phyloP scores from a whole-genome alignment of 2,888 invertebrate genomes.

The Sepiola atlantica region DNA sequence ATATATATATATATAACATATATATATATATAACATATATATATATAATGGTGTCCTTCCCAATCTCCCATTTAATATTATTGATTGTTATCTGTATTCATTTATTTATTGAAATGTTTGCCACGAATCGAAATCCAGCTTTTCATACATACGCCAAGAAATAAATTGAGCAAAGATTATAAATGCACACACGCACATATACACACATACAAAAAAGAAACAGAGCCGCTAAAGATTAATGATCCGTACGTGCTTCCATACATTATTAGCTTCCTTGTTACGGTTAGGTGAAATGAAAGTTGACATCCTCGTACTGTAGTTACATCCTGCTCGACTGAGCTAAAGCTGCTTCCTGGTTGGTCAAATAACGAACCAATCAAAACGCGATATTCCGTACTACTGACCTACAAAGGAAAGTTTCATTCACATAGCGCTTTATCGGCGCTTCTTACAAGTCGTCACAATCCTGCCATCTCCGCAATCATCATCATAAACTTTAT shows the following conservation, averaged over 20 bases:
- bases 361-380: slow-evolving; percentile 8
- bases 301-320: slow-evolving; percentile 21
- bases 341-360: background rate
- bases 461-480: background rate
- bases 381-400: background rate
- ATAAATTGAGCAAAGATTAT: background rate
- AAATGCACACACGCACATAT: background rate
- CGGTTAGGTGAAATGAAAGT: background rate
- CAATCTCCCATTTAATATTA: too few relatives aligned
- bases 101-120: background rate
- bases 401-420: slow-evolving; percentile 6
- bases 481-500: background rate
- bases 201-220: too few relatives aligned
- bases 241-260: background rate
- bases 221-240: background rate
- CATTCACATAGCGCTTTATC: background rate
- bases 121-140: background rate
- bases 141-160: background rate
- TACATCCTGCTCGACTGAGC: slow-evolving; percentile 7
- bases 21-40: too few relatives aligned
- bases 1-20: too few relatives aligned
- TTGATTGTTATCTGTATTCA: background rate
- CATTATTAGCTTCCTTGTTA: slow-evolving; percentile 19
- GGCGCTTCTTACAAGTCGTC: background rate
- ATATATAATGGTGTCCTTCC: too few relatives aligned